phyloP scores from a whole-genome alignment of 2,797 vertebrate genomes.

The Lacerta viridis region DNA sequence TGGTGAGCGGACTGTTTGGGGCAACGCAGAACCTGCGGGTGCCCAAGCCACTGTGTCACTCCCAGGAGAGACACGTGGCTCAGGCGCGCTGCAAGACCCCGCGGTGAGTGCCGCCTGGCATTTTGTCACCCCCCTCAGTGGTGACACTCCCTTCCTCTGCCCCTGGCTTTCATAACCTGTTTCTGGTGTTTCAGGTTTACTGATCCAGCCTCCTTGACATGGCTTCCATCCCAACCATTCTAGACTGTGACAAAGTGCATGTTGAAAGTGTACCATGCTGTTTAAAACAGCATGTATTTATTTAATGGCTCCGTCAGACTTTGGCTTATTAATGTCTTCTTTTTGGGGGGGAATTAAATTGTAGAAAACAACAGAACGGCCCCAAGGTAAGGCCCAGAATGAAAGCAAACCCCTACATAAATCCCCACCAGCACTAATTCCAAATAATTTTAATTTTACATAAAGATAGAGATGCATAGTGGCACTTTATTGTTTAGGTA shows the following conservation, averaged over 20 bases:
- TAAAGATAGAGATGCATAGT: constrained; percentile 13
- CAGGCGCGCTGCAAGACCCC: no score
- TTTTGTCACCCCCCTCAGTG: no score
- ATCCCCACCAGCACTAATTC: constrained; percentile 23
- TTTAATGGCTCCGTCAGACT: neutral
- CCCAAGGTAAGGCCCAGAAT: constrained; percentile 24
- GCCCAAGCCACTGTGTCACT: no score
- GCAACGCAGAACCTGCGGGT: no score
- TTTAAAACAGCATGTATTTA: neutral
- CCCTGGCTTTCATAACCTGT: no score
- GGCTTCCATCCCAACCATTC: neutral
- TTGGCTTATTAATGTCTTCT: neutral
- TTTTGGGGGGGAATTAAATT: neutral
- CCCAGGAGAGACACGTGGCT: no score
- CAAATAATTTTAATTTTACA: constrained; percentile 33
- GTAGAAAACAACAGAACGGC: constrained; percentile 2
- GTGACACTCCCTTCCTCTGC: no score
- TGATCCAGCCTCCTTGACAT: no score
- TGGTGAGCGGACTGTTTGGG: no score
- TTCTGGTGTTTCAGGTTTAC: neutral
- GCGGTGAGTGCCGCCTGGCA: no score
- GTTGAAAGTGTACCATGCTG: neutral
- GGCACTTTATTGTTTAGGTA: constrained; percentile 25
- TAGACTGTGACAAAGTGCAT: neutral
- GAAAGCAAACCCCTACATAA: neutral